Percentiles rank a stretch among this genome's conserved stretches.
Conservation (phyloP, 2,797 vertebrate species). For the Megalops cyprinoides region DNA sequence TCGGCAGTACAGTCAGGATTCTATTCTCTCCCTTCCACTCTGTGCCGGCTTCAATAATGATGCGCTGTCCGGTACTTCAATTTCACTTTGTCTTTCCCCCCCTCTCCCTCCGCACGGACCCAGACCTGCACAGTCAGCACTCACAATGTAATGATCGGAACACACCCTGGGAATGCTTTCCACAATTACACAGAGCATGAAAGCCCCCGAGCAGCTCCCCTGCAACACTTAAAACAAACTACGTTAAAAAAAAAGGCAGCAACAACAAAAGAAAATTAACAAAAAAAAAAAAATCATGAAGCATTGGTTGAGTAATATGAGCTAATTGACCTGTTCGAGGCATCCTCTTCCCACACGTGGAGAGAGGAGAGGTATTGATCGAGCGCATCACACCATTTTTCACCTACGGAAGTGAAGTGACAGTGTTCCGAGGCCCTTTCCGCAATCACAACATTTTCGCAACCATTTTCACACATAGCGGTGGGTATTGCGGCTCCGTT, state of each 20-base stretch:
- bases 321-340: conserved; percentile 45
- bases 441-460: conserved; percentile 12
- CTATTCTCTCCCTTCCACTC: conserved; percentile 27
- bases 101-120: conserved; percentile 24
- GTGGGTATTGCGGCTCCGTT: conserved; percentile 30
- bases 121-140: conserved; percentile 34
- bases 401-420: conserved; percentile 10
- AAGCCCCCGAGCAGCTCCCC: conserved; percentile 34
- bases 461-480: conserved; percentile 25
- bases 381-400: conserved; percentile 27
- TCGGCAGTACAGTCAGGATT: not conserved
- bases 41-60: conserved; percentile 20
- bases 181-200: conserved; percentile 36
- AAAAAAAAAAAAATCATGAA: not conserved
- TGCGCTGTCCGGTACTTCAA: not conserved
- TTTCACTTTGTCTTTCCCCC: not conserved
- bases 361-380: conserved; percentile 41
- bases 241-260: not conserved
- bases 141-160: conserved; percentile 40
- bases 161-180: conserved; percentile 34
- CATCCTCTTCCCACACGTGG: too few relatives aligned
- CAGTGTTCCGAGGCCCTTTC: not conserved
- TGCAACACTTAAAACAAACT: conserved; percentile 42
- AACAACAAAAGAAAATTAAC: not conserved
- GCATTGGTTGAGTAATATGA: conserved; percentile 27